Evolutionary conservation across 1,140 invertebrate species (phyloP), one percentile per base, ranked within the genome.

Genomic region (Rhagoletis pomonella): DNA sequence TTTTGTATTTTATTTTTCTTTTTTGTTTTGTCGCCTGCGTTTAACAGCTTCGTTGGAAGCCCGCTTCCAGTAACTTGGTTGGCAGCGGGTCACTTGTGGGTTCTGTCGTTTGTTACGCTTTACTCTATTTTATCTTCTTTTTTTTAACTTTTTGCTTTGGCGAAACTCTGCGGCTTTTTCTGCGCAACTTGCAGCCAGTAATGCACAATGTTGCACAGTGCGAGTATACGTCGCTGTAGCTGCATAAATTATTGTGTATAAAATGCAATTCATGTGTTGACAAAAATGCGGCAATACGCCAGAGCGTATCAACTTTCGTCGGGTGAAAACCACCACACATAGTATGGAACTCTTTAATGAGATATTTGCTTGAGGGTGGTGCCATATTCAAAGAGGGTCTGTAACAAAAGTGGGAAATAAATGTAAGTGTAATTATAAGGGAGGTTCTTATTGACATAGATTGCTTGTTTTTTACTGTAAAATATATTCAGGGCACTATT

Each of bases 171-270:
- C 50, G 73, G 73, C 44, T 81, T 81, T 81, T n/a, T 55, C 47
- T n/a, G 73, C 19, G 73, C 73, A 81, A 81, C 73, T 81, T 81
- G 47, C 73, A 6, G 19, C 73, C 44, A n/a, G 73, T 55, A 58
- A 55, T 81, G 73, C 17, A 55, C 47, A 81, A 44, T 81, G 47
- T 81, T 81, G 47, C 42, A n/a, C 42, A 55, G 50, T 19, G 2
- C 14, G 50, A 1, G 50, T 50, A 10, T 4, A n/a, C 73, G 2
- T 17, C 9, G 73, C 73, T n/a, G 73, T 19, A 3, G 50, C 50
- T 81, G n/a, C 73, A 81, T 55, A 81, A 81, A 81, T 81, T 81
- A 81, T 81, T 55, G 73, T 81, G 3, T 55, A 81, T 58, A 81
- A 81, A 81, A 81, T 81, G 73, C 47, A 81, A 55, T 81, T 55